Conservation (phyloP, 2,888 invertebrate genomes). For the Pristionchus fissidentatus region DNA sequence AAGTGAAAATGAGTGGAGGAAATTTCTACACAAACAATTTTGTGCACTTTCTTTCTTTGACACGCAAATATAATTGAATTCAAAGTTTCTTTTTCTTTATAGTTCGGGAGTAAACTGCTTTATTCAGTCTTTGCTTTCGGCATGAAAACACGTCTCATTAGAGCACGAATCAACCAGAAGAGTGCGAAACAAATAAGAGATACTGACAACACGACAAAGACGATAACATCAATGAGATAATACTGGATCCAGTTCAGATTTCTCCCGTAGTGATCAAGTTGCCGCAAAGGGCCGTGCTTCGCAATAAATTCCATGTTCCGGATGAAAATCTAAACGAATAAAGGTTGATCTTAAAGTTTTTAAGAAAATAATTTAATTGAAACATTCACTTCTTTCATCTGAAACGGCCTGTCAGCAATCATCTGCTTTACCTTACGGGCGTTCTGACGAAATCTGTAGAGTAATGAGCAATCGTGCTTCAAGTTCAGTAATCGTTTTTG, state of each 20-base stretch:
- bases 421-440: conserved; percentile 13
- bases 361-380: background rate
- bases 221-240: conserved; percentile 38
- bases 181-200: no score
- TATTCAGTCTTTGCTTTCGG: no score
- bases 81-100: no score
- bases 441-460: conserved; percentile 8
- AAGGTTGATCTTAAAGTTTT: background rate
- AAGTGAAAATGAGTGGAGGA: no score
- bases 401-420: conserved; percentile 23
- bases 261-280: conserved; percentile 31
- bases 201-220: background rate
- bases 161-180: no score
- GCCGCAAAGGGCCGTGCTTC: conserved; percentile 18
- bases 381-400: conserved; percentile 26
- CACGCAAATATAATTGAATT: no score
- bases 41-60: no score
- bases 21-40: no score
- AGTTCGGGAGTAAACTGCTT: no score
- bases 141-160: no score
- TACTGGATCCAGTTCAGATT: conserved; percentile 42
- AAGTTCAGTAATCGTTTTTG: no score
- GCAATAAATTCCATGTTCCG: conserved; percentile 40
- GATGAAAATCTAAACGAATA: conserved; percentile 8
- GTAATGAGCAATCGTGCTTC: background rate